Conservation (phyloP, 2,113 vertebrate genomes). For the Bothrops jararaca region DNA sequence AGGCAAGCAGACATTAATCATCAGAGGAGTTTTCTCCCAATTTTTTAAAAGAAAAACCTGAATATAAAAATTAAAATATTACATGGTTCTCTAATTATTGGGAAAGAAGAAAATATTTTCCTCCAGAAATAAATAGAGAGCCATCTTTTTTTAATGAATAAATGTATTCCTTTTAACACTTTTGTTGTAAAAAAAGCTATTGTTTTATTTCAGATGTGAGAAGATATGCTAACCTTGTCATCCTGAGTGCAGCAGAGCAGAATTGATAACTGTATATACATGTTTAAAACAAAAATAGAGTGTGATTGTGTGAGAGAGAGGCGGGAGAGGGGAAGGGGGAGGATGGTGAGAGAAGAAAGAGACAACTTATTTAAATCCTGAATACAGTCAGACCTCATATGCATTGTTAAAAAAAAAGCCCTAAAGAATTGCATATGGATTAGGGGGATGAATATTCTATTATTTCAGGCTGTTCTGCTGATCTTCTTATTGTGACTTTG, state of each 20-base stretch:
- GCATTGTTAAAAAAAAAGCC: slow-evolving; percentile 83
- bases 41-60: slow-evolving; percentile 9
- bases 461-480: slow-evolving; percentile 96
- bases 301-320: slow-evolving; percentile 6
- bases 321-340: not conserved
- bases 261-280: slow-evolving; percentile 75
- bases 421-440: slow-evolving; percentile 98
- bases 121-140: not conserved
- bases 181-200: slow-evolving; percentile 68
- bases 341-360: slow-evolving; percentile 59
- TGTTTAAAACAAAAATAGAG: slow-evolving; percentile 67
- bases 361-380: slow-evolving; percentile 86
- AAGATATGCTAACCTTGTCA: slow-evolving; percentile 74
- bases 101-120: slow-evolving; percentile 30
- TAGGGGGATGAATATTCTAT: slow-evolving; percentile 99
- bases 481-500: slow-evolving; percentile 90
- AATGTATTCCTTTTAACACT: slow-evolving; percentile 67
- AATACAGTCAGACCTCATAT: slow-evolving; percentile 83
- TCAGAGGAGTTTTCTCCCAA: not conserved
- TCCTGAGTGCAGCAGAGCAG: slow-evolving; percentile 65
- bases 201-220: slow-evolving; percentile 72
- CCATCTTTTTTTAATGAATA: slow-evolving; percentile 59
- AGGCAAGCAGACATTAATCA: slow-evolving; percentile 23
- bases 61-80: slow-evolving; percentile 24
- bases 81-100: slow-evolving; percentile 46